Base-by-base conservation (phyloP, 2,113 vertebrate genomes). In the Triplophysa rosa region DNA sequence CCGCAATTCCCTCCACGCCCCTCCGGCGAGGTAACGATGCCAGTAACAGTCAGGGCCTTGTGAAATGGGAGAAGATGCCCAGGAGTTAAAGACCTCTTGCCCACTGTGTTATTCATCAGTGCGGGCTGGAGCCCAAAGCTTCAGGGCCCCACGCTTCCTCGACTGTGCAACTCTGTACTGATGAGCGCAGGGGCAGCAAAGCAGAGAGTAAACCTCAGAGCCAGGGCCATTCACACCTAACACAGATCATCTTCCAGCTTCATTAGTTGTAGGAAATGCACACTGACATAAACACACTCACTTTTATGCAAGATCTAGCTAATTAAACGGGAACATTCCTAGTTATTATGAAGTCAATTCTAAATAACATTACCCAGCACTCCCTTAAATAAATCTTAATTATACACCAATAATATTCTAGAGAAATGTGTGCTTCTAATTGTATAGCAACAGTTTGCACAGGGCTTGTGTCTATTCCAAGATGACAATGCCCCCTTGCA, bases 61-160 rank as follows among this genome's bases (percentile, higher is more conserved):
- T 91, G 89, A 91, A 92, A 92, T 81, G 77, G 24, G 86, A 90
- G 88, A 88, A 59, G 89, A 88, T 90, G 88, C 87, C 90, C 86
- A 89, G 85, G 81, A 92, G 89, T 89, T 85, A 80, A 89, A 87
- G 88, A 91, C 89, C 91, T 89, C 88, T 88, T 88, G 79, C 86
- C 88, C 87, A 56, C 61, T 58, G 82, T 85, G 88, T 91, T 88
- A 91, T 90, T 91, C 89, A 83, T 67, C 77, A 83, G 85, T 65
- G 24, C 11, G 26, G 74, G 19, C 26, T 77, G 61, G 79, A 80
- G 85, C 78, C 71, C 29, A 59, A 52, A 65, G 63, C 65, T 72
- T 12, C 24, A 77, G 26, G 19, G 42, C 45, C 65, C 70, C 77
- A 75, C 69, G 40, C 69, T 79, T 76, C 71, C 65, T 61, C 54